Evolutionary conservation across 1,140 invertebrate genomes (phyloP).

Genomic region (Hestina assimilis): DNA sequence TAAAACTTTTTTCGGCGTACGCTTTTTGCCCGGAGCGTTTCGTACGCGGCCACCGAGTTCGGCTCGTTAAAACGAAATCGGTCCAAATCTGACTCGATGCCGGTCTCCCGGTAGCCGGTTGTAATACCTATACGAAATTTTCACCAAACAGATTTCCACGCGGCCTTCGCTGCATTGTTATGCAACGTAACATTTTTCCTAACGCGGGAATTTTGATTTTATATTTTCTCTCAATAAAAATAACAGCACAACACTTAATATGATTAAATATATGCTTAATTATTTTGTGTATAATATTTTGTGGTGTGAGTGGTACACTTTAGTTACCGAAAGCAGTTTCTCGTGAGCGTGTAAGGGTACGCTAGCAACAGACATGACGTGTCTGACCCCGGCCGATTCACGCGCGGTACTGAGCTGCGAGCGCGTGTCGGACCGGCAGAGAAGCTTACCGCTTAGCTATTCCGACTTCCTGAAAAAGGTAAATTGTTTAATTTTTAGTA

Average conservation of each 20-base stretch:
- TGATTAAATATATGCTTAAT: no score
- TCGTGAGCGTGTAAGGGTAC: slow-evolving; percentile 34
- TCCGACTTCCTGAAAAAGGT: slow-evolving; percentile 11
- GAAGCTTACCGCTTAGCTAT: background rate
- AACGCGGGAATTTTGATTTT: slow-evolving; percentile 38
- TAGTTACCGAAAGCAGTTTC: slow-evolving; percentile 36
- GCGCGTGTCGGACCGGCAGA: background rate
- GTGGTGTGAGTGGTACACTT: slow-evolving; percentile 25
- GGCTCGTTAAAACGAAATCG: slow-evolving; percentile 1
- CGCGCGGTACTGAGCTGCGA: slow-evolving; percentile 52
- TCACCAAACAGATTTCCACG: slow-evolving; percentile 19
- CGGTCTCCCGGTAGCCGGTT: background rate
- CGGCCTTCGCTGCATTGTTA: slow-evolving; percentile 32
- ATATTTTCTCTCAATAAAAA: no score
- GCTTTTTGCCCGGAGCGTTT: slow-evolving; percentile 7
- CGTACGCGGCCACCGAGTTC: slow-evolving; percentile 1
- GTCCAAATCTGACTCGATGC: background rate
- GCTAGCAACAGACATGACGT: slow-evolving; percentile 36
- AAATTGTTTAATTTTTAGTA: slow-evolving; percentile 3
- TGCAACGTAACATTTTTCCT: slow-evolving; percentile 29
- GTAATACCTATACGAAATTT: slow-evolving; percentile 7
- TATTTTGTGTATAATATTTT: slow-evolving; percentile 53
- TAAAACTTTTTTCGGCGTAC: slow-evolving; percentile 25
- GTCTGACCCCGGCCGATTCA: slow-evolving; percentile 43
- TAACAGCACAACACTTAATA: no score